phyloP scores from a whole-genome alignment of 2,797 vertebrate species.

The Gallirallus australis region DNA sequence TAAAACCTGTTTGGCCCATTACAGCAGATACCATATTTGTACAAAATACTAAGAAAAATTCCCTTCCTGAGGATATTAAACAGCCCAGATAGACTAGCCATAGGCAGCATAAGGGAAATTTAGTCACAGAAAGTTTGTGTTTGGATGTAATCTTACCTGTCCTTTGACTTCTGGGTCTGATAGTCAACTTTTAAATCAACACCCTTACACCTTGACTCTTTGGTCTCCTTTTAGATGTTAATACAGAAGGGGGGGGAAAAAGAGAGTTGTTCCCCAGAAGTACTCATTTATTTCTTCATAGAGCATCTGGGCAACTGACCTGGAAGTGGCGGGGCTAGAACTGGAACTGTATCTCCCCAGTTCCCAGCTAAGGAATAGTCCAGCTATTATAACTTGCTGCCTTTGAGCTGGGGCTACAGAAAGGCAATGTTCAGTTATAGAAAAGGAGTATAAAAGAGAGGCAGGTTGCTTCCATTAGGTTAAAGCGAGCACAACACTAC shows the following conservation, averaged over 20 bases:
- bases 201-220: background rate
- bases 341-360: background rate
- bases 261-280: background rate
- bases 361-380: background rate
- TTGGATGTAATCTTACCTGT: background rate
- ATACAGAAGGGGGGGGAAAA: background rate
- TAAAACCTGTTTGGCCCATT: background rate
- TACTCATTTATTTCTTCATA: background rate
- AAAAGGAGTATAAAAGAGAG: background rate
- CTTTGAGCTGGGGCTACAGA: background rate
- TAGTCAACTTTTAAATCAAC: background rate
- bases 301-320: background rate
- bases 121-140: background rate
- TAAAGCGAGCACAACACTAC: background rate
- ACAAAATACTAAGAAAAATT: background rate
- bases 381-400: background rate
- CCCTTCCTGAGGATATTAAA: background rate
- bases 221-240: background rate
- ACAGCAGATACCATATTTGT: background rate
- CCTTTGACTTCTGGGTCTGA: background rate
- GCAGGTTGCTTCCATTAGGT: background rate
- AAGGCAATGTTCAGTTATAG: background rate
- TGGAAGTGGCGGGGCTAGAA: background rate
- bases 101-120: background rate
- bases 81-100: background rate